These are phyloP conservation scores for Lepidurus arcticus DNA, from an alignment of 1,140 invertebrate genomes.

Conservation along the genomic window DNA sequence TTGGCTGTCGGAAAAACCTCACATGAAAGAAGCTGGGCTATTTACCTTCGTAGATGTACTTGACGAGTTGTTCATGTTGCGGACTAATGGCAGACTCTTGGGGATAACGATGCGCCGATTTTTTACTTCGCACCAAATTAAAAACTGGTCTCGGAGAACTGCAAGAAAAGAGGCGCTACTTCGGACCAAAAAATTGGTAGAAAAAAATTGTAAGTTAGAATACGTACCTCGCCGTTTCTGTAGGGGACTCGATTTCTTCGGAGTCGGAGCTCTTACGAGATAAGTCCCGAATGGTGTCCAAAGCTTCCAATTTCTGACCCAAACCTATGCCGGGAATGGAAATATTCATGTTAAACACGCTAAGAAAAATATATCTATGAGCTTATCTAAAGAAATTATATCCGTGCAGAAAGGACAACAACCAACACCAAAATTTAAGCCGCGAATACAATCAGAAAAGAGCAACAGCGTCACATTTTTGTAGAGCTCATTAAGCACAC, in stretches of 20 bases:
- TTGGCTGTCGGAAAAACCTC: no score
- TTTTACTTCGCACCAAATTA: constrained; percentile 60
- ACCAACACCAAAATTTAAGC: no score
- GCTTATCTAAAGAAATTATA: neutral
- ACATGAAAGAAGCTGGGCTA: constrained; percentile 34
- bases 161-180: constrained; percentile 46
- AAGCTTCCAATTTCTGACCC: constrained; percentile 50
- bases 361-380: constrained; percentile 25
- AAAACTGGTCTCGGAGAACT: constrained; percentile 64
- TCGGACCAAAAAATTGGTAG: constrained; percentile 60
- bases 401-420: neutral
- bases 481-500: neutral
- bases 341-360: constrained; percentile 32
- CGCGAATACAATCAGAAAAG: no score
- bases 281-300: constrained; percentile 58
- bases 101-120: constrained; percentile 48
- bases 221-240: neutral
- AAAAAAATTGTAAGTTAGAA: constrained; percentile 52
- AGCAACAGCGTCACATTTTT: neutral
- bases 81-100: constrained; percentile 59
- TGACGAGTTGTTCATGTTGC: constrained; percentile 66
- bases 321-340: constrained; percentile 48
- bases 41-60: constrained; percentile 66
- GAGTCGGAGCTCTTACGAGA: constrained; percentile 53
- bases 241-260: constrained; percentile 37